These are phyloP conservation scores for Criorhina ranunculi DNA, from an alignment of 2,888 invertebrate species.

Conservation along the genomic window DNA sequence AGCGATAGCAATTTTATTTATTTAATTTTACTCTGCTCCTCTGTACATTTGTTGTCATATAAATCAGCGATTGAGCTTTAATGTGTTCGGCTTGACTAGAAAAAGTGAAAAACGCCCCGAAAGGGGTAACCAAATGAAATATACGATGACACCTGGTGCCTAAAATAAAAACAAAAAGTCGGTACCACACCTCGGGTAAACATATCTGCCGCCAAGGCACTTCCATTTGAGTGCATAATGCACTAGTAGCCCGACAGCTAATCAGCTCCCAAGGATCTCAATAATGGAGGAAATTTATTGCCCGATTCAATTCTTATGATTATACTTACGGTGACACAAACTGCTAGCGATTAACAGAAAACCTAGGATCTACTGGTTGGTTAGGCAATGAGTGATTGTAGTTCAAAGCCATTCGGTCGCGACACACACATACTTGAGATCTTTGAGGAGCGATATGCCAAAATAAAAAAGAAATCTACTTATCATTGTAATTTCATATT, in stretches of 20 bases:
- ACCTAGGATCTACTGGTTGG: not conserved
- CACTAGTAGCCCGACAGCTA: constrained; percentile 48
- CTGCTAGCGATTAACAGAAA: constrained; percentile 11
- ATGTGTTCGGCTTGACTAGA: constrained; percentile 36
- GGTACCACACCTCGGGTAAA: constrained; percentile 21
- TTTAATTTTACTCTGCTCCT: constrained; percentile 43
- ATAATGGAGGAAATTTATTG: constrained; percentile 58
- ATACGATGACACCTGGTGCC: constrained; percentile 54
- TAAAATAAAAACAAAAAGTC: constrained; percentile 22
- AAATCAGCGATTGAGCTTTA: constrained; percentile 72
- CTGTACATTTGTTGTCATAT: constrained; percentile 53
- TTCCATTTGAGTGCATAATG: constrained; percentile 48
- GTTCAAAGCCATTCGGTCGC: not conserved
- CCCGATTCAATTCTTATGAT: constrained; percentile 53
- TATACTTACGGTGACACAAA: constrained; percentile 40
- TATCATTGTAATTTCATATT: constrained; percentile 55
- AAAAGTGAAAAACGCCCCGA: constrained; percentile 5
- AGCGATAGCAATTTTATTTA: constrained; percentile 73
- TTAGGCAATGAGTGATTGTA: not conserved
- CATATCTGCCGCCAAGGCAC: not conserved
- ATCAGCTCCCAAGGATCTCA: constrained; percentile 48
- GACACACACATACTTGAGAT: constrained; percentile 20
- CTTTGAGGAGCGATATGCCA: constrained; percentile 16
- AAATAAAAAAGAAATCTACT: constrained; percentile 41
- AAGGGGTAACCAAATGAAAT: constrained; percentile 28